Conservation (phyloP, 2,113 vertebrate genomes). For the Colaptes auratus region DNA sequence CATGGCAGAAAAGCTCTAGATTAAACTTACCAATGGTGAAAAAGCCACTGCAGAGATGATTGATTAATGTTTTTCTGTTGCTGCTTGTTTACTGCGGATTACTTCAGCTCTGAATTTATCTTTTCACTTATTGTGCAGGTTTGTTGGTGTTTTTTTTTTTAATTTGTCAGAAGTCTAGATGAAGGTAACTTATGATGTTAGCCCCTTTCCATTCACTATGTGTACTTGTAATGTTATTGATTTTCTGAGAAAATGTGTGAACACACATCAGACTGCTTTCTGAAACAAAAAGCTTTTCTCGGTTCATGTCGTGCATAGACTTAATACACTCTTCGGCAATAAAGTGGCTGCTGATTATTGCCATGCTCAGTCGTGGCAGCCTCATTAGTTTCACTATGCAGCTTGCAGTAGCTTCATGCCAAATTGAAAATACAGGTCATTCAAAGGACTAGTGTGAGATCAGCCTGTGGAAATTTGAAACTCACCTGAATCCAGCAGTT, state of each 20-base stretch:
- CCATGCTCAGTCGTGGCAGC: conserved; percentile 52
- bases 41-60: background rate
- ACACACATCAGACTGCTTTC: background rate
- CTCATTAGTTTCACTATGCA: conserved; percentile 74
- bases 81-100: conserved; percentile 19
- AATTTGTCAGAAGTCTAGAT: conserved; percentile 9
- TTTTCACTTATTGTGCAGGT: background rate
- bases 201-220: conserved; percentile 1
- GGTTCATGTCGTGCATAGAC: conserved; percentile 24
- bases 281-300: conserved; percentile 51
- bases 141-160: background rate
- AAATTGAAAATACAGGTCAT: conserved; percentile 78
- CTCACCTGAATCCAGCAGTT: conserved; percentile 34
- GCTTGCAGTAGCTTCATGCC: conserved; percentile 69
- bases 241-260: conserved; percentile 61
- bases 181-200: conserved; percentile 57
- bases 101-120: conserved; percentile 34
- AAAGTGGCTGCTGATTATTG: conserved; percentile 70
- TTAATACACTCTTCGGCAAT: conserved; percentile 60
- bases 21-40: background rate
- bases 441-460: conserved; percentile 72
- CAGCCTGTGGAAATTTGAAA: conserved; percentile 61
- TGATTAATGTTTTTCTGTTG: background rate
- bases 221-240: conserved; percentile 45
- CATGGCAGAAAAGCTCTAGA: background rate